These are phyloP conservation scores for Fopius arisanus DNA, from an alignment of 1,140 invertebrate genomes.

Conservation along the genomic window DNA sequence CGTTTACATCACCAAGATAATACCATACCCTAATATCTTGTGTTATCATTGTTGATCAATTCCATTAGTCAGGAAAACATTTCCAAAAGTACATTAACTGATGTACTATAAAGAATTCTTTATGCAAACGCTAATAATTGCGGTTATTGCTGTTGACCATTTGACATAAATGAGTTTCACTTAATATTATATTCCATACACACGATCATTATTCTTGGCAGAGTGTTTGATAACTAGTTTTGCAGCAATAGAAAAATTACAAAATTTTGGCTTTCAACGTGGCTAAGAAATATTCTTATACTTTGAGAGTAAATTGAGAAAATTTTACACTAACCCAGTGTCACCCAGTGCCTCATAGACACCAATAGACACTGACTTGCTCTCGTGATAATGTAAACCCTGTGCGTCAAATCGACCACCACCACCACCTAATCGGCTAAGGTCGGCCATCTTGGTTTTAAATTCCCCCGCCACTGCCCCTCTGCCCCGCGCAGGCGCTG, in stretches of 20 bases:
- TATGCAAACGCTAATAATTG: no score
- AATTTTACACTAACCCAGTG: background rate
- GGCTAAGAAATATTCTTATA: no score
- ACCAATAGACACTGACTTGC: background rate
- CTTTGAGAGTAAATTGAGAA: no score
- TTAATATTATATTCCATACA: no score
- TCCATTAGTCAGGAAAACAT: background rate
- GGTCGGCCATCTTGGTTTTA: slow-evolving; percentile 1
- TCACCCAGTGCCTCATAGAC: no score
- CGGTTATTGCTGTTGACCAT: no score
- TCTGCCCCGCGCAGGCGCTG: background rate
- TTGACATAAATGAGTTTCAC: no score
- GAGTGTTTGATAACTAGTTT: background rate
- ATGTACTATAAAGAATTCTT: background rate
- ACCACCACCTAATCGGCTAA: background rate
- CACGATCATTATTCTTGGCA: no score
- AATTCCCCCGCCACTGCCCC: background rate
- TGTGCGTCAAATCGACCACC: background rate
- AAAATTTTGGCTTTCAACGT: no score
- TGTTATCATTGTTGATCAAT: background rate
- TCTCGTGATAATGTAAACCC: background rate
- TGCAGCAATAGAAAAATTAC: background rate
- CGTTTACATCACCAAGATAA: background rate
- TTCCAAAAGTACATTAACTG: background rate
- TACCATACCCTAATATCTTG: background rate